Conservation (phyloP, 2,113 vertebrate genomes). For the Tenrec ecaudatus region DNA sequence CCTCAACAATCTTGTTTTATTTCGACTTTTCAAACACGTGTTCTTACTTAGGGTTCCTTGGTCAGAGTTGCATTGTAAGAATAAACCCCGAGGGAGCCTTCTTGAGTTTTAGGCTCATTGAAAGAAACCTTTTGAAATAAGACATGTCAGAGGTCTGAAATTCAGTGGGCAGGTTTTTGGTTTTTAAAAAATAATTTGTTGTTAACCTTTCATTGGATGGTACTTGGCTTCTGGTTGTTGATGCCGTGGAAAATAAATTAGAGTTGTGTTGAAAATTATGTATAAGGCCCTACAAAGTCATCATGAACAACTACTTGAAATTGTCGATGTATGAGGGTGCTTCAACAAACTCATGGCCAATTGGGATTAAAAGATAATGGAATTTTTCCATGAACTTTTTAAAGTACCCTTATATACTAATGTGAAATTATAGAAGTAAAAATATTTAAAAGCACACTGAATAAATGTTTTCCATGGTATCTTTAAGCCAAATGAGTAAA, state of each 20-base stretch:
- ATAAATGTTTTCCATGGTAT: background rate
- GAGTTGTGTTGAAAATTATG: background rate
- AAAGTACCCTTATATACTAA: background rate
- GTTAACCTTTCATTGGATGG: constrained; percentile 33
- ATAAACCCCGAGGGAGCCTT: constrained; percentile 51
- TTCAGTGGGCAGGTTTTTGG: background rate
- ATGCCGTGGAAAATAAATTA: constrained; percentile 38
- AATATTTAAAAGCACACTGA: background rate
- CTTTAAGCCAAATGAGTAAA: background rate
- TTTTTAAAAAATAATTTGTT: constrained; percentile 17
- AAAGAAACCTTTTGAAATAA: constrained; percentile 61
- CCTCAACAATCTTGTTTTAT: constrained; percentile 57
- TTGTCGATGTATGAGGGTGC: background rate
- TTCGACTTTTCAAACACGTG: constrained; percentile 58
- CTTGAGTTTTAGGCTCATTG: constrained; percentile 40
- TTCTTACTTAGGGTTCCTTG: constrained; percentile 62
- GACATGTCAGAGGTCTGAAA: constrained; percentile 42
- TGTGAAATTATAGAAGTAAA: background rate
- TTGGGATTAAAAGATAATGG: too few species aligned
- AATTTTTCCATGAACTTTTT: too few species aligned
- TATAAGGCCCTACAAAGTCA: constrained; percentile 25
- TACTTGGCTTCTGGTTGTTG: background rate
- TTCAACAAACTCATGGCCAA: too few species aligned
- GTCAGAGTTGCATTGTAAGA: constrained; percentile 54
- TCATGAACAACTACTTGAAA: constrained; percentile 13